These are phyloP conservation scores for Scylla paramamosain DNA, from an alignment of 1,140 invertebrate genomes.

Conservation along the genomic window DNA sequence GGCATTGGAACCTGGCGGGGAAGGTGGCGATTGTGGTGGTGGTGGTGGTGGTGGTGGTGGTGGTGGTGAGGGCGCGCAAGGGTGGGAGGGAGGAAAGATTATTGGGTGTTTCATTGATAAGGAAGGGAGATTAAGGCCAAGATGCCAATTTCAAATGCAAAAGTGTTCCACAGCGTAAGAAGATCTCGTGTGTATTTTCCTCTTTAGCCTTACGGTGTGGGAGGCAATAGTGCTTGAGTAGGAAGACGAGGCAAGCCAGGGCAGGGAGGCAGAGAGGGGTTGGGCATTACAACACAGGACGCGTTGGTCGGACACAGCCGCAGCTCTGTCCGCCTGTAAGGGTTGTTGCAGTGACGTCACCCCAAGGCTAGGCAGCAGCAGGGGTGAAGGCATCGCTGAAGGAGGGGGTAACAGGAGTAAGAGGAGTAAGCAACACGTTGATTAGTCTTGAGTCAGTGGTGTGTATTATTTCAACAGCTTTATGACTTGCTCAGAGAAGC, in stretches of 20 bases:
- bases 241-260: not conserved
- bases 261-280: not conserved
- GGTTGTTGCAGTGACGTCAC: too few species aligned
- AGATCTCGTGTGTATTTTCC: not conserved
- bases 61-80: not conserved
- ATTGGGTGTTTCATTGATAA: conserved; percentile 3
- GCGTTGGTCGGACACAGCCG: not conserved
- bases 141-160: conserved; percentile 2
- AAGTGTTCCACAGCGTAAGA: not conserved
- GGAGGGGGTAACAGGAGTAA: not conserved
- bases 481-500: not conserved
- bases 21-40: not conserved
- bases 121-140: not conserved
- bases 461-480: conserved; percentile 4
- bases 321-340: not conserved
- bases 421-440: not conserved
- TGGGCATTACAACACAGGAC: not conserved
- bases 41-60: not conserved
- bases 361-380: too few species aligned
- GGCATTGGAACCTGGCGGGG: too few species aligned
- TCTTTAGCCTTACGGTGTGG: not conserved
- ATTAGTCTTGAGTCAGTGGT: not conserved
- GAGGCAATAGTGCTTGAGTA: not conserved
- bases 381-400: not conserved
- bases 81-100: not conserved